Percentiles rank a stretch among this genome's conserved stretches.
phyloP scores from a whole-genome alignment of 2,113 vertebrate genomes.

The Corynorhinus townsendii region DNA sequence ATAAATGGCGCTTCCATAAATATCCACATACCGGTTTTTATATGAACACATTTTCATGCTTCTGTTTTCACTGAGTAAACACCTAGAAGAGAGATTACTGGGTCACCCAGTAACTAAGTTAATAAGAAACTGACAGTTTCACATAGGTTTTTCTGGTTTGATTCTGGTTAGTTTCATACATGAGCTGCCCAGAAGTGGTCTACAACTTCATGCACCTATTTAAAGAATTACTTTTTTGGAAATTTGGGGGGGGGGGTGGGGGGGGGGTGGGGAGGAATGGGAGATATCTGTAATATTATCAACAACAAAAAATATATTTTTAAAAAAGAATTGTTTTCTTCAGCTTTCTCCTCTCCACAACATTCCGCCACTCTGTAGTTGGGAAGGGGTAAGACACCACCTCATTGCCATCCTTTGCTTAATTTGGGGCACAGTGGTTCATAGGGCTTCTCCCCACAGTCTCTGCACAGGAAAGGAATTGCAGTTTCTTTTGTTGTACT shows the following conservation, averaged over 20 bases:
- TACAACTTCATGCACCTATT: neutral
- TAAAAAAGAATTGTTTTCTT: neutral
- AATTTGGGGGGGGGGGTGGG: too few relatives aligned
- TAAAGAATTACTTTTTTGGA: neutral
- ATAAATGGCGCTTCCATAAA: neutral
- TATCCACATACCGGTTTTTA: neutral
- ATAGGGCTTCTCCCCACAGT: neutral
- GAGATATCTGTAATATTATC: too few relatives aligned
- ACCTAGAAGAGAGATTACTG: neutral
- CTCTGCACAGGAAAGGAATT: neutral
- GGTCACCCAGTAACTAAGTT: neutral
- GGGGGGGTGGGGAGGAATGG: too few relatives aligned
- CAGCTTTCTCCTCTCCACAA: neutral
- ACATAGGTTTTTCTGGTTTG: neutral
- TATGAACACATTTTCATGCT: neutral
- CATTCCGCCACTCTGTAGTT: neutral
- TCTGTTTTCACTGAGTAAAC: slow-evolving; percentile 13
- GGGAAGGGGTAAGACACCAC: neutral
- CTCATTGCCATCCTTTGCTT: slow-evolving; percentile 4
- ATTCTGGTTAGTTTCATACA: neutral
- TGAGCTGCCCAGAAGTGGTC: neutral
- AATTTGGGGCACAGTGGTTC: neutral
- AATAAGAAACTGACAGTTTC: neutral
- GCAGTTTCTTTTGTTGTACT: neutral
- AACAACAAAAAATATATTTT: too few relatives aligned